Conservation (phyloP, 2,888 invertebrate genomes). For the Ferdinandea cuprea region DNA sequence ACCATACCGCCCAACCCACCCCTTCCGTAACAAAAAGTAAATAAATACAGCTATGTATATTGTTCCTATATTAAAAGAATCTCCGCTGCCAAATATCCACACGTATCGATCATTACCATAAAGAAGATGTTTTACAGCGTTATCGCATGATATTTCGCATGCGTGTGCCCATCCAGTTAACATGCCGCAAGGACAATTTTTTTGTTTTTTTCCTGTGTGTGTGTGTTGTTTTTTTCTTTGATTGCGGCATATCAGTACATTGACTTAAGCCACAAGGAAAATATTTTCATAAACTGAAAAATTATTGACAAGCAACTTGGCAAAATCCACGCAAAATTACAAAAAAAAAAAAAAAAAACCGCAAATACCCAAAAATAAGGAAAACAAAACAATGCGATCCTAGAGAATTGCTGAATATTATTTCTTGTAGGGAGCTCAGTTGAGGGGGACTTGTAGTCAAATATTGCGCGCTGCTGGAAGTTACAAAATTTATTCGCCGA, state of each 20-base stretch:
- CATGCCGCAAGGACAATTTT: slow-evolving; percentile 35
- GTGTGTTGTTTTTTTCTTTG: neutral
- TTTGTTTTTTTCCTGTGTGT: slow-evolving; percentile 1
- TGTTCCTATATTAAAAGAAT: slow-evolving; percentile 56
- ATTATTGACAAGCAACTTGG: slow-evolving; percentile 69
- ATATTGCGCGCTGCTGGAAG: slow-evolving; percentile 23
- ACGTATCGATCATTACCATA: slow-evolving; percentile 69
- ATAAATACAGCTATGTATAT: too few relatives aligned
- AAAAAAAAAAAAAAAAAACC: slow-evolving; percentile 36
- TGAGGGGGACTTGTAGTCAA: slow-evolving; percentile 22
- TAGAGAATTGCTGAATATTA: slow-evolving; percentile 61
- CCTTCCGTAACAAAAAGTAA: neutral
- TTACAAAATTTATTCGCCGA: slow-evolving; percentile 19
- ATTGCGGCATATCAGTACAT: slow-evolving; percentile 51
- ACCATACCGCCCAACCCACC: neutral
- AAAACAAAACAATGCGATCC: slow-evolving; percentile 45
- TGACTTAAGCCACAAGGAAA: slow-evolving; percentile 54
- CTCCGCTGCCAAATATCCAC: slow-evolving; percentile 17
- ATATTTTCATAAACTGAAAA: slow-evolving; percentile 71
- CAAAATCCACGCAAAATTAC: slow-evolving; percentile 51
- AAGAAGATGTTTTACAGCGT: slow-evolving; percentile 60
- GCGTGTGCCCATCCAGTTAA: slow-evolving; percentile 15
- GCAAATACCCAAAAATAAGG: slow-evolving; percentile 4
- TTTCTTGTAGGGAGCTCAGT: slow-evolving; percentile 25
- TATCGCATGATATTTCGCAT: slow-evolving; percentile 47